Evolutionary conservation across 2,113 vertebrate genomes (phyloP).

Genomic region (Rhinogobius similis): DNA sequence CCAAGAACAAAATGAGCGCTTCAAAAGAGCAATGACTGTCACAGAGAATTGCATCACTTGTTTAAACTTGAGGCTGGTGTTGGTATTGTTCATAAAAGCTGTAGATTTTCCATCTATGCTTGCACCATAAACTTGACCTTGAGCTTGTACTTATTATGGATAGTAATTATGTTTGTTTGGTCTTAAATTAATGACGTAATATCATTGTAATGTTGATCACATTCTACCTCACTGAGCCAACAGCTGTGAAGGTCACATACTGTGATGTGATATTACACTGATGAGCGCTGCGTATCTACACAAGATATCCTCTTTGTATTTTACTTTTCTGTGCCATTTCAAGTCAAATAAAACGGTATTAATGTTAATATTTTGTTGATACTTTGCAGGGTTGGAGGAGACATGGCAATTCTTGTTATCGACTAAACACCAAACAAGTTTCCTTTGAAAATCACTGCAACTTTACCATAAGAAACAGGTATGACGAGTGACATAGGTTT

Average conservation of each 20-base stretch:
- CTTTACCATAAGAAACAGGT: conserved; percentile 89
- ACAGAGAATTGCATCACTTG: no score
- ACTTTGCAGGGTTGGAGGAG: conserved; percentile 85
- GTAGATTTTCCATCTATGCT: no score
- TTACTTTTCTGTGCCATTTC: background rate
- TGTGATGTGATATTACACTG: background rate
- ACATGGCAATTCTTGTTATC: conserved; percentile 89
- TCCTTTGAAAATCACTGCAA: conserved; percentile 86
- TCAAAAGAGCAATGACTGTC: background rate
- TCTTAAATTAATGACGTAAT: background rate
- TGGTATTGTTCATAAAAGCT: no score
- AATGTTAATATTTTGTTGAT: background rate
- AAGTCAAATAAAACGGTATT: background rate
- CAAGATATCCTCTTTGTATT: background rate
- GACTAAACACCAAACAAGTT: conserved; percentile 75
- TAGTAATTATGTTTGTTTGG: no score
- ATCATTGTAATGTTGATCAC: background rate
- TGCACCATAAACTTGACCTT: no score
- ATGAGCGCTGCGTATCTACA: background rate
- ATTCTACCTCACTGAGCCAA: background rate
- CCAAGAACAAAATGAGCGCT: background rate
- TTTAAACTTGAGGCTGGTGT: no score
- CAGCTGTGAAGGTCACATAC: background rate
- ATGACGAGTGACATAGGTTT: background rate
- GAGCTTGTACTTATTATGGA: no score